Base-by-base conservation (phyloP, 2,797 vertebrate genomes). In the Syngnathus rostellatus region DNA sequence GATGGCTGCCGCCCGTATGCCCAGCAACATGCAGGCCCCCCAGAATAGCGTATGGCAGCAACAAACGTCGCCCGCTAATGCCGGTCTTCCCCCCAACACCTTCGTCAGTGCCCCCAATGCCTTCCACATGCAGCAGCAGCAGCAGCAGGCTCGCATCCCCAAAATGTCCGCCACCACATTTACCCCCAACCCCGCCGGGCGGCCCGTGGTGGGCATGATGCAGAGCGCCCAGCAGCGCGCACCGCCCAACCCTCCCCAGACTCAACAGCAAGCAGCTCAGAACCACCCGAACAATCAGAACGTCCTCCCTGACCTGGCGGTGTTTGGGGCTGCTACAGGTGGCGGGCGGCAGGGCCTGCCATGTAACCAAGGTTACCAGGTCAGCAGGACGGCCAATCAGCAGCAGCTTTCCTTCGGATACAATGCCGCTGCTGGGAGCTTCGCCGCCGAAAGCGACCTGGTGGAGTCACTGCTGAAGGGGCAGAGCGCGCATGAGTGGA, bases 401-500 rank as follows among this genome's bases (percentile, higher is more conserved):
- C 85, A 87, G 75, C 87, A 89, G 72, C 88, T 97, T 73, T 89
- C 94, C n/a, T 99, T 98, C 0, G 88, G 92, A 14, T 99, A 95
- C 75, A 91, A 90, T 0, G 38, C 87, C 80, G 94, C 94, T 50
- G 86, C 93, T 0, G 93, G 92, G 11, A 85, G 83, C 58, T 92
- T 98, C 68, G 89, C 94, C 0, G 94, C 91, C 0, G 96, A 98
- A 68, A 90, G 93, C 0, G 97, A 99, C 65, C 89, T 99, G 80
- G 94, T 98, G 64, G 95, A 98, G 88, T 94, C 95, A 0, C 88
- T 99, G 85, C 87, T 99, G 76, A 99, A 99, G 89, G 92, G 92
- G 65, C 95, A 95, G 90, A 93, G 93, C 87, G 93, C 94, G 0
- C 95, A 99, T 86, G 96, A 98, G 82, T 99, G 96, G 96, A 98